These are phyloP conservation scores for Dicaeum eximium DNA, from an alignment of 2,113 vertebrate genomes.

Conservation along the genomic window DNA sequence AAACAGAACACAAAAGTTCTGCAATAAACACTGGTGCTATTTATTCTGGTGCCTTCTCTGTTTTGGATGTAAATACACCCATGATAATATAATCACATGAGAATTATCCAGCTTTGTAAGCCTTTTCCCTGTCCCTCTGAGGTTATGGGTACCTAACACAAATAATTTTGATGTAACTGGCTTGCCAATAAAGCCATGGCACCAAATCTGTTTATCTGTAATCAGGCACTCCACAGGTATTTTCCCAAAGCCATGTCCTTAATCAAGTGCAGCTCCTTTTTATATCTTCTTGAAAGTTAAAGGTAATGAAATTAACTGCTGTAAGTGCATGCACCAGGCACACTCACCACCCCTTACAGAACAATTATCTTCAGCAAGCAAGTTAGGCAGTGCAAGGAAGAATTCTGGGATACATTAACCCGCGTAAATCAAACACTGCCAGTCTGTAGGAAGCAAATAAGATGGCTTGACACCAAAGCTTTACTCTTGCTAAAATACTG, in stretches of 20 bases:
- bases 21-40: neutral
- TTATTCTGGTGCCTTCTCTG: neutral
- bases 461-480: neutral
- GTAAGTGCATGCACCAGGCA: neutral
- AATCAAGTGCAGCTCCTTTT: neutral
- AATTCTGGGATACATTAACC: neutral
- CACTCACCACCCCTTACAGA: neutral
- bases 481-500: neutral
- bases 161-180: neutral
- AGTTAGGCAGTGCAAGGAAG: neutral
- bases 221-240: neutral
- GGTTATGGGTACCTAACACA: neutral
- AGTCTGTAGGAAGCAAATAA: neutral
- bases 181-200: neutral
- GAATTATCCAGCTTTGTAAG: neutral
- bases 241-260: neutral
- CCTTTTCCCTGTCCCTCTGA: neutral
- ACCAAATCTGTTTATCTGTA: neutral
- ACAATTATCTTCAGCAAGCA: neutral
- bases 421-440: neutral
- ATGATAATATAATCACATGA: neutral
- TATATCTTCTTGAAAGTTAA: neutral
- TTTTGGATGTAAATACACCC: neutral
- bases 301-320: neutral
- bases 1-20: neutral